A percentile compares a stretch with the other conserved stretches of the same genome.
Evolutionary conservation across 2,888 invertebrate genomes (phyloP).

Genomic region (Stomorhina lunata): DNA sequence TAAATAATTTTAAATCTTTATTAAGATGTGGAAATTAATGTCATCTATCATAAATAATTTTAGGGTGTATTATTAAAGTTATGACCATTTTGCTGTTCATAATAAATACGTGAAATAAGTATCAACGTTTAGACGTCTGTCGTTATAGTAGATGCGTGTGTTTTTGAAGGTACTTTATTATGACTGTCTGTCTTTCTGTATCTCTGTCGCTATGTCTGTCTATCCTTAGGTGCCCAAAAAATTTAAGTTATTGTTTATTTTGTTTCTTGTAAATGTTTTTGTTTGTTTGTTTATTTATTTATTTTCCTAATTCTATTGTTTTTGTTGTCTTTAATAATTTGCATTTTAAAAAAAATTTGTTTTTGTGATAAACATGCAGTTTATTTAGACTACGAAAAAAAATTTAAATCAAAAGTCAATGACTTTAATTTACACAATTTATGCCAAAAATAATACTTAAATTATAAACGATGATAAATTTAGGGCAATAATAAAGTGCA

Average conservation of each 20-base stretch:
- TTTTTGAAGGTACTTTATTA: background rate
- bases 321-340: background rate
- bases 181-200: background rate
- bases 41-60: too few species aligned
- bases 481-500: background rate
- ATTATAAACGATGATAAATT: background rate
- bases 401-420: slow-evolving; percentile 24
- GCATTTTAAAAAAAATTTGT: background rate
- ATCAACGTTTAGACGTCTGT: too few species aligned
- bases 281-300: slow-evolving; percentile 9
- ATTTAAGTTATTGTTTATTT: slow-evolving; percentile 36
- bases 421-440: slow-evolving; percentile 33
- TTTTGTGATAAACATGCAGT: background rate
- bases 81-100: too few species aligned
- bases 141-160: background rate
- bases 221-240: background rate
- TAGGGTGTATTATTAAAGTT: too few species aligned
- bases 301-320: background rate
- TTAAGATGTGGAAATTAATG: too few species aligned
- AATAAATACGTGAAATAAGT: too few species aligned
- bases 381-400: slow-evolving; percentile 6
- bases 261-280: slow-evolving; percentile 25
- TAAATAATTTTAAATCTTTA: too few species aligned
- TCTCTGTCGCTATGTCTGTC: too few species aligned
- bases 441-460: background rate